Evolutionary conservation across 2,797 vertebrate genomes (phyloP).

Genomic region (Percopsis omiscomaycus): DNA sequence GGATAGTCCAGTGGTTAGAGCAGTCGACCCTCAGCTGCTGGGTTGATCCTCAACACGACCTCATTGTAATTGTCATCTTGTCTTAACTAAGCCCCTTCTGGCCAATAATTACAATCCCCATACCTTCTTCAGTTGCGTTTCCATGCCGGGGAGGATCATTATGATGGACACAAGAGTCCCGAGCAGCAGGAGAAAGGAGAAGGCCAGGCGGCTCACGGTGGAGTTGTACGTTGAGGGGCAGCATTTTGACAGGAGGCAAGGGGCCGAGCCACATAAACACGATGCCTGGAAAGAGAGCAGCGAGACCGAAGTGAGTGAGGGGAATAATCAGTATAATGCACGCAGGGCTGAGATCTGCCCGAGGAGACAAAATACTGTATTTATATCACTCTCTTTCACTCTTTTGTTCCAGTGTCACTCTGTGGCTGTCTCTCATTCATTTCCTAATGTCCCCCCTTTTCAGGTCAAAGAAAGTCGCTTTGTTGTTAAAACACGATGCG

Average conservation of each 20-base stretch:
- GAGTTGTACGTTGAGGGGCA: conserved; percentile 91
- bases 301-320: conserved; percentile 12
- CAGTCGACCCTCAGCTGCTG: no score
- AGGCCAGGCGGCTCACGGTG: conserved; percentile 86
- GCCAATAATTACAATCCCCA: not conserved
- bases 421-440: no score
- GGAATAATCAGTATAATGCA: conserved; percentile 45
- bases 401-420: no score
- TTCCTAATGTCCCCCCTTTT: no score
- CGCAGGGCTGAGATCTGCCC: conserved; percentile 23
- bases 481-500: no score
- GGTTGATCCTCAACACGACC: no score
- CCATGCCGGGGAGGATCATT: conserved; percentile 91
- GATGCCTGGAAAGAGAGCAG: conserved; percentile 78
- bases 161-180: conserved; percentile 88
- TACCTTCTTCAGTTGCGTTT: conserved; percentile 89
- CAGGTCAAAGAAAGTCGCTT: no score
- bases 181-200: conserved; percentile 88
- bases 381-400: not conserved
- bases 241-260: conserved; percentile 88
- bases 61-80: not conserved
- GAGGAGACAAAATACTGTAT: not conserved
- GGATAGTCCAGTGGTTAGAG: no score
- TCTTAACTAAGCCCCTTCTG: not conserved
- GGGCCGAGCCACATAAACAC: conserved; percentile 90